Evolutionary conservation across 2,888 invertebrate species (phyloP).

Genomic region (Nomada ruficornis): DNA sequence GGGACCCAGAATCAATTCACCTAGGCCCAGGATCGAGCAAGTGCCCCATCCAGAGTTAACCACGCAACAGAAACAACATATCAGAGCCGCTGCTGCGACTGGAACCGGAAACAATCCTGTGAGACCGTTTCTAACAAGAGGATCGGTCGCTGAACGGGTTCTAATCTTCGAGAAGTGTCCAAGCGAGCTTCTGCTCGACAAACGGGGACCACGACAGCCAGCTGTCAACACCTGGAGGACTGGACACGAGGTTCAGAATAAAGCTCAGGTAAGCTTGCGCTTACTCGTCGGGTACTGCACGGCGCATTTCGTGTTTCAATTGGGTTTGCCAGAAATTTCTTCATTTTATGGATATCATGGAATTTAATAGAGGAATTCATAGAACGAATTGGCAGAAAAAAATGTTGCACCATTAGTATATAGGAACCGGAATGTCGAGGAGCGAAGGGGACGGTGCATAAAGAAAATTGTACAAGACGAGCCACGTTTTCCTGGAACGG

Average conservation of each 20-base stretch:
- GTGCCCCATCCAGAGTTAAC: constrained; percentile 90
- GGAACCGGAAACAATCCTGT: constrained; percentile 88
- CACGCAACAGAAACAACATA: constrained; percentile 87
- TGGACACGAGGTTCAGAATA: constrained; percentile 83
- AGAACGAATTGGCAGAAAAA: too few relatives aligned
- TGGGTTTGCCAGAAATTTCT: too few relatives aligned
- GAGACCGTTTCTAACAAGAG: constrained; percentile 93
- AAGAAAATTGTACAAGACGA: constrained; percentile 10
- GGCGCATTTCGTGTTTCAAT: background rate
- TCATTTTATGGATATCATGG: background rate
- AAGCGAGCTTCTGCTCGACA: constrained; percentile 90
- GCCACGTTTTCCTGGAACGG: constrained; percentile 45
- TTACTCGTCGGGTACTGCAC: background rate
- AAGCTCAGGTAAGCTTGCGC: constrained; percentile 85
- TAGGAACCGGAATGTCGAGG: background rate
- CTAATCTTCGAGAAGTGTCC: constrained; percentile 96
- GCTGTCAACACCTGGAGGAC: constrained; percentile 84
- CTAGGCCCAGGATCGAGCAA: constrained; percentile 81
- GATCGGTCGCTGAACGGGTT: constrained; percentile 95
- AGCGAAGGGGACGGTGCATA: background rate
- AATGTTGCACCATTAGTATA: too few relatives aligned
- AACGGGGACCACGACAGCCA: constrained; percentile 87
- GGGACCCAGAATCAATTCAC: constrained; percentile 82
- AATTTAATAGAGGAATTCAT: background rate
- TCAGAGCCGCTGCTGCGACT: constrained; percentile 82